A percentile compares a stretch with the other conserved stretches of the same genome.
These are phyloP conservation scores for Tigriopus californicus DNA, from an alignment of 2,888 invertebrate genomes.

Conservation along the genomic window DNA sequence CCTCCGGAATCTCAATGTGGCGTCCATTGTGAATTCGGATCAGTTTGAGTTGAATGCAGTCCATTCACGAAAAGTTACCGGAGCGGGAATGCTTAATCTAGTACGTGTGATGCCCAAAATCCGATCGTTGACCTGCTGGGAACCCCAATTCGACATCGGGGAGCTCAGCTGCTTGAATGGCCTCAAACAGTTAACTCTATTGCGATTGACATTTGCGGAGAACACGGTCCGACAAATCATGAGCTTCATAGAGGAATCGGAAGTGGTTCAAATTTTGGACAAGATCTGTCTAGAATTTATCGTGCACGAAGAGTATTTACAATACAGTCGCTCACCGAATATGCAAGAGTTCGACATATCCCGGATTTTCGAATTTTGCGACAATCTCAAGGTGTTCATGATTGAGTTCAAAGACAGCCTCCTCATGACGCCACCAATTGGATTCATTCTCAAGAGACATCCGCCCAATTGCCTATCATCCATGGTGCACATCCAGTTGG, in stretches of 20 bases:
- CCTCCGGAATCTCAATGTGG: conserved; percentile 1
- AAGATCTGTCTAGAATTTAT: conserved; percentile 6
- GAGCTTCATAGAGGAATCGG: neutral
- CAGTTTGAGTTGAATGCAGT: neutral
- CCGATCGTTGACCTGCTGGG: conserved; percentile 4
- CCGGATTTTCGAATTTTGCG: neutral
- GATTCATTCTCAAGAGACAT: neutral
- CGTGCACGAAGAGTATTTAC: neutral
- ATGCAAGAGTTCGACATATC: conserved; percentile 4
- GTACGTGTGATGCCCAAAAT: conserved; percentile 1
- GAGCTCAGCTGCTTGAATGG: neutral
- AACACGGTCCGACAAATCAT: neutral
- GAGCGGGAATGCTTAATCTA: conserved; percentile 2
- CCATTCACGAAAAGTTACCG: conserved; percentile 1
- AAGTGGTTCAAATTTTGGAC: neutral
- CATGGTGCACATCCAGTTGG: conserved; percentile 1
- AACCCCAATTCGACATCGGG: neutral
- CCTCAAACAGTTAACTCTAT: neutral
- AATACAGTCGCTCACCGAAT: neutral
- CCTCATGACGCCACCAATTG: neutral
- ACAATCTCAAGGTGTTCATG: neutral
- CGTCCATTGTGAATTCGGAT: conserved; percentile 1
- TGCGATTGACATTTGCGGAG: neutral
- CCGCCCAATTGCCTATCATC: neutral
- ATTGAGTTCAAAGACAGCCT: conserved; percentile 9